phyloP scores from a whole-genome alignment of 1,140 invertebrate species.

The Maconellicoccus hirsutus region DNA sequence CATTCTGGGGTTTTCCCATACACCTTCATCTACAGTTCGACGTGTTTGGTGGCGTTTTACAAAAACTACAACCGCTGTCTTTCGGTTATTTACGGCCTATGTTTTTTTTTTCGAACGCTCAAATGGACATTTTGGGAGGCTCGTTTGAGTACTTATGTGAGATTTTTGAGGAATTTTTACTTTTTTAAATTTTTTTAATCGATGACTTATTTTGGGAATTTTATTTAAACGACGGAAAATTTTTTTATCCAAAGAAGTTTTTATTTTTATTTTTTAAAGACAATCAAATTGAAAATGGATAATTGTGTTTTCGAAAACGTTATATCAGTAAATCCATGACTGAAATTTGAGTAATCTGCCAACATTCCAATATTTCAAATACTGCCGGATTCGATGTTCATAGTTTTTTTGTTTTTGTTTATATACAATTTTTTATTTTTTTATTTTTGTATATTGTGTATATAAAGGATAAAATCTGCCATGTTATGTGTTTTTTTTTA shows the following conservation, averaged over 20 bases:
- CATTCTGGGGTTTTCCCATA: too few species aligned
- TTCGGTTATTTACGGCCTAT: too few species aligned
- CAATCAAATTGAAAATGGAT: not conserved
- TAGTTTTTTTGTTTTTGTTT: not conserved
- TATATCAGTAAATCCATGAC: not conserved
- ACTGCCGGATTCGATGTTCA: not conserved
- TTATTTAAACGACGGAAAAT: not conserved
- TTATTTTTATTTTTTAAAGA: not conserved
- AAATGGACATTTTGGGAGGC: too few species aligned
- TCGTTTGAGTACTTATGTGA: too few species aligned
- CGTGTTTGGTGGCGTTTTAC: too few species aligned
- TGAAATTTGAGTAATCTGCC: not conserved
- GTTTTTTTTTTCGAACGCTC: too few species aligned
- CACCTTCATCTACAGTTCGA: too few species aligned
- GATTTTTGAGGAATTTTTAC: too few species aligned
- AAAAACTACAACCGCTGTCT: too few species aligned
- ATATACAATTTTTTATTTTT: slow-evolving; percentile 4
- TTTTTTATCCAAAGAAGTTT: not conserved
- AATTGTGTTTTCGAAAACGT: not conserved
- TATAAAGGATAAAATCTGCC: not conserved
- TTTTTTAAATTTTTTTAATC: not conserved
- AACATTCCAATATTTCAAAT: not conserved
- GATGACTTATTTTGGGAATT: not conserved
- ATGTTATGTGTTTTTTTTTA: slow-evolving; percentile 13
- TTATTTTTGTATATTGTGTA: slow-evolving; percentile 17